Percentiles rank a stretch among this genome's conserved stretches.
phyloP scores from a whole-genome alignment of 2,113 vertebrate genomes.

The Alexandromys fortis region DNA sequence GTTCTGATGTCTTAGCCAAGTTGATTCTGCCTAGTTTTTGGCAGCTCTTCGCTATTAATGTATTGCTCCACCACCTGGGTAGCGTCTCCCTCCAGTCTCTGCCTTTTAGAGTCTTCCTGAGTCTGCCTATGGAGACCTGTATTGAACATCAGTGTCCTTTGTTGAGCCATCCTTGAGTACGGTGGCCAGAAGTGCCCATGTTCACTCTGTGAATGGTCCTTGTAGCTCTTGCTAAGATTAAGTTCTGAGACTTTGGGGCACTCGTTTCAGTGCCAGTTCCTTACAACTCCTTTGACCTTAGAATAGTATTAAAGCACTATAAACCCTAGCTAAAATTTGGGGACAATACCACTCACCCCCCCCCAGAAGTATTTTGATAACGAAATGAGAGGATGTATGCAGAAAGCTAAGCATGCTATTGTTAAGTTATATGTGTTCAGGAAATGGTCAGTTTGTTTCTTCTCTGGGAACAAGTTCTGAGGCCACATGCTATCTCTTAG shows the following conservation, averaged over 20 bases:
- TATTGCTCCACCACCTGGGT: neutral
- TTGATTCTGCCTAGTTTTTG: neutral
- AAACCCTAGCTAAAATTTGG: neutral
- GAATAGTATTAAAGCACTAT: neutral
- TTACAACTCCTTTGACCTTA: neutral
- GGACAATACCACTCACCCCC: neutral
- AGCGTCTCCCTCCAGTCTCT: neutral
- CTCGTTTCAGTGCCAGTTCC: neutral
- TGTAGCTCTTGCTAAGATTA: neutral
- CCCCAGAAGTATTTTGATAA: neutral
- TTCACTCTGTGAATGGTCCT: neutral
- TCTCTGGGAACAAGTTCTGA: constrained; percentile 17
- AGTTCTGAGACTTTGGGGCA: neutral
- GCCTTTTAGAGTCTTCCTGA: neutral
- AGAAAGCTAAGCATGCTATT: neutral
- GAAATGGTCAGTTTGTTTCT: neutral
- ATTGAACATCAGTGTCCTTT: neutral
- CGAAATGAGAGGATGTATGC: neutral
- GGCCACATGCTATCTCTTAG: neutral
- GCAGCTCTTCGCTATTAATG: neutral
- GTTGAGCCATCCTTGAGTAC: neutral
- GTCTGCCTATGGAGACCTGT: neutral
- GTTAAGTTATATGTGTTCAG: neutral
- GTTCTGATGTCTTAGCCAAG: neutral
- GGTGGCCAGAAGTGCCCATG: neutral